Evolutionary conservation across 2,888 invertebrate species (phyloP).

Genomic region (Harpalus rubripes): DNA sequence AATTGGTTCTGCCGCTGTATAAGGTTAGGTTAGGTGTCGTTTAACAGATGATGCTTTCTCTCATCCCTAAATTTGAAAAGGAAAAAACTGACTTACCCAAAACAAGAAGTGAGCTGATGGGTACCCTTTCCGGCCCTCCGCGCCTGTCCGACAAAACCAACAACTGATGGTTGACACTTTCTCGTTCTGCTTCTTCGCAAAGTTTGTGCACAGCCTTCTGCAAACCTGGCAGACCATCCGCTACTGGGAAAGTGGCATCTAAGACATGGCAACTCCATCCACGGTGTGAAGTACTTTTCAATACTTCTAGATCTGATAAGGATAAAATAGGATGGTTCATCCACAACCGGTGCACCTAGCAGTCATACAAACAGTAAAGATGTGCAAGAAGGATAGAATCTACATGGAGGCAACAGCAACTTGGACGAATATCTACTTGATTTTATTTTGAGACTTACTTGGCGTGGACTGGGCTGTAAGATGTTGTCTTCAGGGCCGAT

Average conservation of each 20-base stretch:
- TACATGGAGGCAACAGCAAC: neutral
- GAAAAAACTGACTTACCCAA: slow-evolving; percentile 78
- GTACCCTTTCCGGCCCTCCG: slow-evolving; percentile 83
- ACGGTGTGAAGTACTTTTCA: slow-evolving; percentile 90
- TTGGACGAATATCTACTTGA: neutral
- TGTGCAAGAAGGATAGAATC: slow-evolving; percentile 74
- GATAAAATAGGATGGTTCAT: slow-evolving; percentile 96
- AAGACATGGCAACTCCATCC: slow-evolving; percentile 92
- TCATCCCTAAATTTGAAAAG: slow-evolving; percentile 39
- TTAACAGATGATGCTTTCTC: too few species aligned
- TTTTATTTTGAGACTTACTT: slow-evolving; percentile 75
- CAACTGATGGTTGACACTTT: slow-evolving; percentile 85
- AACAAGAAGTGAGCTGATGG: slow-evolving; percentile 90
- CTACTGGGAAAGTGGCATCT: slow-evolving; percentile 87
- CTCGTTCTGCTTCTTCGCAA: slow-evolving; percentile 89
- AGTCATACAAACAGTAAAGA: slow-evolving; percentile 46
- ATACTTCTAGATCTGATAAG: slow-evolving; percentile 91
- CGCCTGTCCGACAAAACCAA: slow-evolving; percentile 91
- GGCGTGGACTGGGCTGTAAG: slow-evolving; percentile 91
- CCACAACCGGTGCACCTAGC: slow-evolving; percentile 89
- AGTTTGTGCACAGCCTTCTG: slow-evolving; percentile 88
- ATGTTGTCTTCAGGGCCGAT: slow-evolving; percentile 98
- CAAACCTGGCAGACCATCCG: slow-evolving; percentile 87
- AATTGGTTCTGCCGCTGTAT: too few species aligned
- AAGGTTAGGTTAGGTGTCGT: too few species aligned